Base-by-base conservation (phyloP, 1,140 invertebrate genomes). In the Aphelinus certus region DNA sequence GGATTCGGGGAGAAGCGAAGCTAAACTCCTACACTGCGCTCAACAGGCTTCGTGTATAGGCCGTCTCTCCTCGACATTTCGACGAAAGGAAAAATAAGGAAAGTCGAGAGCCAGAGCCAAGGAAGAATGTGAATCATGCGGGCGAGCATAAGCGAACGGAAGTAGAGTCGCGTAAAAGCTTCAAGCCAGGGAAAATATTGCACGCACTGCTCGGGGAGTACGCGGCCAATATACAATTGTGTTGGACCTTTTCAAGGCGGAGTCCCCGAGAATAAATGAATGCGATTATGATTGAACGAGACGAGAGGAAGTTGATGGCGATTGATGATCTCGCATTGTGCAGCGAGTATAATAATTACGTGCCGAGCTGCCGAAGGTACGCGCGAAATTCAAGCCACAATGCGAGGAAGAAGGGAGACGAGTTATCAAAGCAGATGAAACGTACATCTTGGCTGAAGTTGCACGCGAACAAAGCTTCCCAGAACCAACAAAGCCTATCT, bases 291-390 rank as follows among this genome's bases (percentile, higher is more conserved):
- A 76, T 78, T 75, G 70, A 74, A 78, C 64, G 75, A 26, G 26
- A 26, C 57, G 70, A 7, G 48, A 7, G 42, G 5, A 58, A 60
- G 45, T 60, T 65, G 55, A 2, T 26, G 6, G 6, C 72, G 10
- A 73, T 77, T 78, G 77, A 80, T 78, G 76, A 80, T 77, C 74
- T 58, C 43, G 64, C 61, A 61, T 67, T 73, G 68, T 77, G 48
- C 26, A 68, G 66, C 55, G 10, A 51, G 26, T 55, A 58, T 26
- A 26, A 26, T 26, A 26, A 26, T 26, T 26, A 26, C 26, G 58
- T 49, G 61, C 58, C 6, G 26, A 57, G 65, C 71, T 49, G 26
- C 26, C 26, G 26, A 26, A 26, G 62, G 47, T 69, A 67, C 73
- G 45, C 64, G 55, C 26, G 58, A 60, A 60, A 60, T 60, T 43